Percentiles rank a stretch among this genome's conserved stretches.
phyloP scores from a whole-genome alignment of 2,888 invertebrate species.

The Empis livida region DNA sequence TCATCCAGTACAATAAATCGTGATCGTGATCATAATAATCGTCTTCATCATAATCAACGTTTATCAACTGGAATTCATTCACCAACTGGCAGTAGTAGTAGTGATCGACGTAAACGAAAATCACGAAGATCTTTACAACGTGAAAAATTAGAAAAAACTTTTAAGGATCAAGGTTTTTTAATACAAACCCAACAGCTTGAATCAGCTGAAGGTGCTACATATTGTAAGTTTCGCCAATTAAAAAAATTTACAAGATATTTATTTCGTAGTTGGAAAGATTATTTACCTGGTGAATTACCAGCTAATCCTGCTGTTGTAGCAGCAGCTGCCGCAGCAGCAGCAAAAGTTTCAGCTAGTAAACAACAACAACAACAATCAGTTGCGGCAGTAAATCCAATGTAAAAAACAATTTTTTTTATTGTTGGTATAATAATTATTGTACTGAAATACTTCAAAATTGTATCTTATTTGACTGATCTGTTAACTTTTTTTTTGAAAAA shows the following conservation, averaged over 20 bases:
- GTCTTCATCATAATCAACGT: too few species aligned
- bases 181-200: slow-evolving; percentile 89
- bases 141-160: slow-evolving; percentile 81
- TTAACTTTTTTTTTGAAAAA: too few species aligned
- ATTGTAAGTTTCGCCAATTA: slow-evolving; percentile 83
- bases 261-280: slow-evolving; percentile 88
- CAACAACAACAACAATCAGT: too few species aligned
- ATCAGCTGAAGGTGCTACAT: slow-evolving; percentile 85
- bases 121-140: slow-evolving; percentile 71
- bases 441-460: too few species aligned
- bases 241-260: slow-evolving; percentile 83
- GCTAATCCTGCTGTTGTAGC: slow-evolving; percentile 16
- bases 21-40: not conserved
- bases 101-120: slow-evolving; percentile 44
- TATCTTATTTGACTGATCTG: too few species aligned
- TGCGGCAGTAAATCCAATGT: too few species aligned
- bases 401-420: too few species aligned
- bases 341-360: slow-evolving; percentile 8
- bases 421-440: too few species aligned
- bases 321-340: slow-evolving; percentile 15
- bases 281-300: slow-evolving; percentile 56
- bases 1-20: too few species aligned
- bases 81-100: not conserved
- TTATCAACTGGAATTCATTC: slow-evolving; percentile 9
- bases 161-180: slow-evolving; percentile 83